These are phyloP conservation scores for Melanotaenia parkinsoni DNA, from an alignment of 2,797 vertebrate genomes.

Conservation along the genomic window DNA sequence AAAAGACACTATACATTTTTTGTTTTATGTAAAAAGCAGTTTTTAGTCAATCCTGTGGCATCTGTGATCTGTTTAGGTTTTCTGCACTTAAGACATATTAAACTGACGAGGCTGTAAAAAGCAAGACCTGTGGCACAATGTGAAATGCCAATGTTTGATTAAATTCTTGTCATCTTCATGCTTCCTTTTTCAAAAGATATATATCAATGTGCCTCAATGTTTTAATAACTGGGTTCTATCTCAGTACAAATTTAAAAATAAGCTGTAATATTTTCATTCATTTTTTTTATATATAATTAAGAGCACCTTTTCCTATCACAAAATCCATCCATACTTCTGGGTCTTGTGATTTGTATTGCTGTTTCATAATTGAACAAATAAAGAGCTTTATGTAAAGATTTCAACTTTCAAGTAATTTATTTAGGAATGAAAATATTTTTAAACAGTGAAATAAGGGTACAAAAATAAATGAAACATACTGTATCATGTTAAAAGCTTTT, in stretches of 20 bases:
- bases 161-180: background rate
- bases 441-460: conserved; percentile 9
- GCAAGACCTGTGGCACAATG: background rate
- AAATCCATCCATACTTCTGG: background rate
- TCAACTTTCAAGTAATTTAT: conserved; percentile 34
- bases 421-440: conserved; percentile 19
- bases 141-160: background rate
- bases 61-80: background rate
- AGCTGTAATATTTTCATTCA: background rate
- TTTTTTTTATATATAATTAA: background rate
- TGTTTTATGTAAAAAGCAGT: background rate
- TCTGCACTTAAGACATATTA: background rate
- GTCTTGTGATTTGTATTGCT: conserved; percentile 39
- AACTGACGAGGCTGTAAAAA: background rate
- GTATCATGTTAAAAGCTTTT: background rate
- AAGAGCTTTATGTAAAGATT: conserved; percentile 38
- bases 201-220: conserved; percentile 27
- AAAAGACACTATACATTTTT: conserved; percentile 5
- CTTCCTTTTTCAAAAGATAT: conserved; percentile 20
- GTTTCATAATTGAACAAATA: conserved; percentile 37
- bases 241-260: background rate
- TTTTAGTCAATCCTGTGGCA: background rate
- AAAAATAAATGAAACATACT: conserved; percentile 25
- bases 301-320: conserved; percentile 30
- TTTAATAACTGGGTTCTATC: conserved; percentile 21